These are phyloP conservation scores for Leuctra nigra DNA, from an alignment of 2,888 invertebrate species.

Conservation along the genomic window DNA sequence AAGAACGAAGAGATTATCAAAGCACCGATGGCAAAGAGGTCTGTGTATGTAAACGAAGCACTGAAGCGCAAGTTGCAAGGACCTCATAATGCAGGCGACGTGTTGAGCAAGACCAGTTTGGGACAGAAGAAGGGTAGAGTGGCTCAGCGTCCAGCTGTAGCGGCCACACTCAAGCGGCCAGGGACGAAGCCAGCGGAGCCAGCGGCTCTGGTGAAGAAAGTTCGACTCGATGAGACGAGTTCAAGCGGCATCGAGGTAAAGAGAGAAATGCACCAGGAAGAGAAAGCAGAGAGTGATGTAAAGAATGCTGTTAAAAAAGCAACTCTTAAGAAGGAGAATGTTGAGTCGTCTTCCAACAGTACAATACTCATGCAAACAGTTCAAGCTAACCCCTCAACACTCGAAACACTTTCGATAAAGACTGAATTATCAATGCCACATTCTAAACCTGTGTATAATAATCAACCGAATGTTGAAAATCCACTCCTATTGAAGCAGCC, in stretches of 20 bases:
- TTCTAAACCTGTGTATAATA: neutral
- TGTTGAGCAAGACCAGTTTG: neutral
- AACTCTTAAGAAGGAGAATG: neutral
- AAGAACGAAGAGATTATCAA: constrained; percentile 25
- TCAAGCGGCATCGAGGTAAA: too few species aligned
- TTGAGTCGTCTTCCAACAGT: neutral
- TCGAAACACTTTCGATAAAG: neutral
- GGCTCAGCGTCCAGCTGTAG: too few species aligned
- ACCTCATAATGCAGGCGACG: too few species aligned
- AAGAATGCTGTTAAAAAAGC: neutral
- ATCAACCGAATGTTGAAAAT: neutral
- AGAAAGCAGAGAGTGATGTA: neutral
- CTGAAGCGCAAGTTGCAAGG: neutral
- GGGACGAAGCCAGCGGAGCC: neutral
- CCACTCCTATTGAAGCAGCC: too few species aligned
- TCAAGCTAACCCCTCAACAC: neutral
- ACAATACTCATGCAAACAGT: neutral
- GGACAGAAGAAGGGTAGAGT: too few species aligned
- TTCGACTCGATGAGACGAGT: neutral
- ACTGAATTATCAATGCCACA: neutral
- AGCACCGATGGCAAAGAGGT: neutral
- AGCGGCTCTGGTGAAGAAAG: neutral
- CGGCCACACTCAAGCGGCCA: neutral
- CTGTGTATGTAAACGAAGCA: neutral
- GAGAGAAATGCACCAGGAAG: too few species aligned